Conservation (phyloP, 37 sponge, comb jelly and placozoan genomes). For the Lycopodina hypogea region DNA sequence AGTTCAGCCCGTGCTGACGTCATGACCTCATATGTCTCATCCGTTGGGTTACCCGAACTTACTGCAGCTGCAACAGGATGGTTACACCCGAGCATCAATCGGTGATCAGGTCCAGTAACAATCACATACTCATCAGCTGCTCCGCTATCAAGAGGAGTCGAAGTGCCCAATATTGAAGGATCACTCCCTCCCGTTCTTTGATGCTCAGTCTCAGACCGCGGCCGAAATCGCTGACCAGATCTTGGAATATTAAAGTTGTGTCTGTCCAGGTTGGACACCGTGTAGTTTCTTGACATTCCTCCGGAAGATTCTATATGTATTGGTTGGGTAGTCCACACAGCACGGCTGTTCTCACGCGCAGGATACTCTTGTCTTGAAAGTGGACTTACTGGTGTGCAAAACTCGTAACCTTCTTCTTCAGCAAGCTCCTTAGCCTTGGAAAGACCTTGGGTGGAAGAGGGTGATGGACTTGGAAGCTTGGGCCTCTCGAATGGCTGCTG, state of each 20-base stretch:
- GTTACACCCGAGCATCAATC: background rate
- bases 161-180: conserved; percentile 1
- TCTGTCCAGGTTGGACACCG: too few relatives aligned
- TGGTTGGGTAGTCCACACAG: background rate
- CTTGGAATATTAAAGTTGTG: background rate
- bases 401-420: conserved; percentile 15
- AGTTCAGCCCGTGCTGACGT: background rate
- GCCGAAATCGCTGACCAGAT: background rate
- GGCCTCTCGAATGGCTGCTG: background rate
- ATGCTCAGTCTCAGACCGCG: background rate
- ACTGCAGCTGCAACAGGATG: background rate
- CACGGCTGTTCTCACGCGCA: background rate
- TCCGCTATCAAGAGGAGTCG: background rate
- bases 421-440: conserved; percentile 10
- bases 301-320: too few relatives aligned
- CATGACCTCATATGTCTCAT: background rate
- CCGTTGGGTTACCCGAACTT: too few relatives aligned
- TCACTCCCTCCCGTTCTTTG: background rate
- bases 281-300: too few relatives aligned
- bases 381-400: background rate
- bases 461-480: background rate
- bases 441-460: background rate
- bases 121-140: conserved; percentile 35
- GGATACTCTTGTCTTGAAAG: background rate
- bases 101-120: conserved; percentile 18